A percentile compares a stretch with the other conserved stretches of the same genome.
Evolutionary conservation across 2,797 vertebrate genomes (phyloP).

Genomic region (Cyprinella venusta): DNA sequence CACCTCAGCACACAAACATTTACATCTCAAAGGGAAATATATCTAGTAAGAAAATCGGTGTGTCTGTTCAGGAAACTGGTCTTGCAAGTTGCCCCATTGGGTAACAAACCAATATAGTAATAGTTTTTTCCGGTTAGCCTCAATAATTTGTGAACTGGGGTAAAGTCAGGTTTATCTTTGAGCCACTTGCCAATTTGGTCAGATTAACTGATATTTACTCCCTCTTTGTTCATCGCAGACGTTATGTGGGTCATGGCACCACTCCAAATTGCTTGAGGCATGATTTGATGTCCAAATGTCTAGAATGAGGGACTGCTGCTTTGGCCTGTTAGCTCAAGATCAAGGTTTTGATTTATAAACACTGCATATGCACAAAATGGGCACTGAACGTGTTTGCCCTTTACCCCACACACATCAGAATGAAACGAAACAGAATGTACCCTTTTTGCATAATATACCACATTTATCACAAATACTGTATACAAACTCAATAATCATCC

Average conservation of each 20-base stretch:
- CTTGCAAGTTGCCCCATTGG: not conserved
- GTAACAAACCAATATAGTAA: not conserved
- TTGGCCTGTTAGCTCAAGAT: slow-evolving; percentile 6
- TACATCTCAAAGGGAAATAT: slow-evolving; percentile 35
- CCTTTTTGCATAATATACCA: not conserved
- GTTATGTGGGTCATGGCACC: slow-evolving; percentile 35
- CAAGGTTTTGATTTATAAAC: not conserved
- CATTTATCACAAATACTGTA: not conserved
- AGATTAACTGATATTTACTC: slow-evolving; percentile 9
- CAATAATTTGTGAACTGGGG: not conserved
- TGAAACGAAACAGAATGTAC: not conserved
- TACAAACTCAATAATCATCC: no score
- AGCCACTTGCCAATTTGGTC: slow-evolving; percentile 20
- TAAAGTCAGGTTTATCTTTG: not conserved
- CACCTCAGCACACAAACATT: not conserved
- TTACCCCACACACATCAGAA: not conserved
- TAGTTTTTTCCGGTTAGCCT: not conserved
- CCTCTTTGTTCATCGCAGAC: not conserved
- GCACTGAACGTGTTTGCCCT: not conserved
- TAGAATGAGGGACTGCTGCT: not conserved
- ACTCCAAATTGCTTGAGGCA: slow-evolving; percentile 26
- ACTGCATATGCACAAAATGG: not conserved
- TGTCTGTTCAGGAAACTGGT: not conserved
- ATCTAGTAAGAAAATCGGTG: not conserved
- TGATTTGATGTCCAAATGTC: slow-evolving; percentile 6